Evolutionary conservation across 2,113 vertebrate species (phyloP).

Genomic region (Phrynocephalus versicolor): DNA sequence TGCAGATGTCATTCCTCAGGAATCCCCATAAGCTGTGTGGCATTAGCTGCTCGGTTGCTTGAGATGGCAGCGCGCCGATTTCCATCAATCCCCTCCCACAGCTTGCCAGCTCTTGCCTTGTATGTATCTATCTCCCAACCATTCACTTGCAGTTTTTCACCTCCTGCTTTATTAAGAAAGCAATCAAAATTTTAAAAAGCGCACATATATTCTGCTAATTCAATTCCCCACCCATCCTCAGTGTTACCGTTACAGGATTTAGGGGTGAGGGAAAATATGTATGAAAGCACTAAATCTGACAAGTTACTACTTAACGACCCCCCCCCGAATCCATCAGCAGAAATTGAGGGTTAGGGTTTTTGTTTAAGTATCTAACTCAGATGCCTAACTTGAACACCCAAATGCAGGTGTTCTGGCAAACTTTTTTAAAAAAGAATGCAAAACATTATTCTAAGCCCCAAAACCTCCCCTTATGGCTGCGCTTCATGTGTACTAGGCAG

Average conservation of each 20-base stretch:
- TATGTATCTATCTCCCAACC: neutral
- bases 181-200: neutral
- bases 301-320: neutral
- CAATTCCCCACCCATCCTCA: neutral
- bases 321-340: too few relatives aligned
- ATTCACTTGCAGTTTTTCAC: neutral
- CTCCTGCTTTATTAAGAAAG: neutral
- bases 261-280: neutral
- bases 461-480: neutral
- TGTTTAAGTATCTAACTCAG: neutral
- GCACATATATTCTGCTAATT: neutral
- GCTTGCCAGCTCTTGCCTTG: neutral
- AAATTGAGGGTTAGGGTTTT: neutral
- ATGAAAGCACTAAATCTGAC: neutral
- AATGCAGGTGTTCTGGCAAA: neutral
- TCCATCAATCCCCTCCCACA: neutral
- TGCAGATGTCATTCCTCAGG: constrained; percentile 14
- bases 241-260: neutral
- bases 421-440: neutral
- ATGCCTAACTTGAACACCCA: neutral
- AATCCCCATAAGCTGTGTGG: neutral
- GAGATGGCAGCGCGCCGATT: neutral
- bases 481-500: neutral
- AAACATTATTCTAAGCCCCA: neutral
- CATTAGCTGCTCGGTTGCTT: neutral